Base-by-base conservation (phyloP, 2,888 invertebrate genomes). In the Heterodera filipjevi region DNA sequence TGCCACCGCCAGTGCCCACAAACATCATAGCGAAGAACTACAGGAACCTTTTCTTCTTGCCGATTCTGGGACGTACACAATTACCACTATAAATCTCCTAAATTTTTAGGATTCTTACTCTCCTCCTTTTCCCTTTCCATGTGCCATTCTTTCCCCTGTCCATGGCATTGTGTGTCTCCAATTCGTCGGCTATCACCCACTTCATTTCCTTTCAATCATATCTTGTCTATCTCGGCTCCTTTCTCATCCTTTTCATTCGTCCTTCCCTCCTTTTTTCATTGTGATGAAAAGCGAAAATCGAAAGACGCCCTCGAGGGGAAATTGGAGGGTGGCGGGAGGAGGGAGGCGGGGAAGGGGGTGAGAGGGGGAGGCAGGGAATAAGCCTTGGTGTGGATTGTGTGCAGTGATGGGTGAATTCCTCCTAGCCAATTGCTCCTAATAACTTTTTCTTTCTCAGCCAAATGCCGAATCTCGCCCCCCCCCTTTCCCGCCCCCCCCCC, bases 381-480 rank as follows among this genome's bases (percentile, higher is more conserved):
- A 59, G 46, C 46, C 46, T 49, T 12, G 6, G 6, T n/a, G 59
- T 27, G 59, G 59, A 59, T 59, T 59, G 59, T 59, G 59, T 59
- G 59, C 59, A 59, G n/a, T 59, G 59, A 59, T 59, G 59, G n/a
- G 59, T 59, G 59, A 59, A n/a, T 59, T 59, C n/a, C 59, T 27
- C n/a, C 6, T 16, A 10, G 59, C 59, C 59, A 59, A 59, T 59
- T 59, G 59, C 59, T 59, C 59, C 16, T 16, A 19, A 49, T 49
- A 49, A 49, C 59, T 59, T 59, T n/a, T 59, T n/a, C 59, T 59
- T 59, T 27, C n/a, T n/a, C 59, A 59, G n/a, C 59, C 59, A 59
- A 59, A 59, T n/a, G 59, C 59, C n/a, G n/a, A 22, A n/a, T 22
- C 59, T 27, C n/a, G n/a, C 27, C n/a, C n/a, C 59, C 0, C 3